Evolutionary conservation across 2,888 invertebrate genomes (phyloP).

Genomic region (Zaprionus bogoriensis): DNA sequence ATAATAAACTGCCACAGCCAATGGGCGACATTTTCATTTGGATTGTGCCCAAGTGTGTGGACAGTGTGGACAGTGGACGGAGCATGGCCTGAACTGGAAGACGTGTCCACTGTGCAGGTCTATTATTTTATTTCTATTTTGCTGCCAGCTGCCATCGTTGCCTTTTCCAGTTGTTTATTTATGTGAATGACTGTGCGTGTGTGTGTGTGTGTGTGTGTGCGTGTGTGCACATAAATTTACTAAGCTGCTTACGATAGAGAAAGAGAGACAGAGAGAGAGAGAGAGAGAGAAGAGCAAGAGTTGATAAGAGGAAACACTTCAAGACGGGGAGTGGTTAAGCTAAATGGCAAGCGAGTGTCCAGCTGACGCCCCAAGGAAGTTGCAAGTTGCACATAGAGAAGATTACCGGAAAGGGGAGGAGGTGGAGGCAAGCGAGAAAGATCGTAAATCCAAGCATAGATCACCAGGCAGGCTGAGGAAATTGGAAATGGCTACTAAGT

Average conservation of each 20-base stretch:
- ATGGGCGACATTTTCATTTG: slow-evolving; percentile 75
- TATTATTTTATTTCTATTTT: slow-evolving; percentile 67
- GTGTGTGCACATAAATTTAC: slow-evolving; percentile 62
- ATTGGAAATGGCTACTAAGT: too few relatives aligned
- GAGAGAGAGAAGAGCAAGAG: slow-evolving; percentile 3
- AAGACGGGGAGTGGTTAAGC: slow-evolving; percentile 19
- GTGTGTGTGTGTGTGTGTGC: slow-evolving; percentile 1
- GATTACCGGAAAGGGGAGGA: neutral
- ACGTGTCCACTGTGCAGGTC: slow-evolving; percentile 47
- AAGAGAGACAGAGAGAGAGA: neutral
- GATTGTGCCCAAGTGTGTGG: slow-evolving; percentile 2
- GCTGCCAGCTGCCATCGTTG: slow-evolving; percentile 32
- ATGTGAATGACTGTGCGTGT: slow-evolving; percentile 57
- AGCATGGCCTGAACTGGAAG: neutral
- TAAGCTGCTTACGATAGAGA: slow-evolving; percentile 49
- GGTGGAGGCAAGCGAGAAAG: too few relatives aligned
- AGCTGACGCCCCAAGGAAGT: slow-evolving; percentile 45
- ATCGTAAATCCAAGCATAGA: too few relatives aligned
- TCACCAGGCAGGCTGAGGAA: too few relatives aligned
- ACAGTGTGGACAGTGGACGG: slow-evolving; percentile 39
- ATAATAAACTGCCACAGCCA: slow-evolving; percentile 67
- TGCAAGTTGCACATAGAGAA: neutral
- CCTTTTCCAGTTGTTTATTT: slow-evolving; percentile 62
- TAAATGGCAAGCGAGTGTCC: slow-evolving; percentile 21
- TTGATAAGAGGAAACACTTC: slow-evolving; percentile 42